These are phyloP conservation scores for Pelecanus crispus DNA, from an alignment of 2,113 vertebrate species.

Conservation along the genomic window DNA sequence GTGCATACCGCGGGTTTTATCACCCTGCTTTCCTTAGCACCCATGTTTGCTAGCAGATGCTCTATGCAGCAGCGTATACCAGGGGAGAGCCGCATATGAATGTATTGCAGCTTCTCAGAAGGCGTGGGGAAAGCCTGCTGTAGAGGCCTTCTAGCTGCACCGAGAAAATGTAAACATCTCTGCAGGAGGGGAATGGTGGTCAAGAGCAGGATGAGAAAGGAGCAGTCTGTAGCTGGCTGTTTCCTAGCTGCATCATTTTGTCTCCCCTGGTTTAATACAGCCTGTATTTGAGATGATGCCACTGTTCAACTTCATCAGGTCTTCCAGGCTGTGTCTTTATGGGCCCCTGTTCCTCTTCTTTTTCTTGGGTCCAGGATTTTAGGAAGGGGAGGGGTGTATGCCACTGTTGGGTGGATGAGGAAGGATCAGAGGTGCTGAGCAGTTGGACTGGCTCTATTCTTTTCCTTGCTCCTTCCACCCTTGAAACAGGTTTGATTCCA, in stretches of 20 bases:
- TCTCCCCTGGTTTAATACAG: not conserved
- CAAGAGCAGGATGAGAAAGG: not conserved
- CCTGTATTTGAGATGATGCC: not conserved
- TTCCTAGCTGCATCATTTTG: not conserved
- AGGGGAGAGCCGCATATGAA: fast-evolving
- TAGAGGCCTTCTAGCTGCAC: not conserved
- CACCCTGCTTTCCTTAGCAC: not conserved
- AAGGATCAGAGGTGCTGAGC: not conserved
- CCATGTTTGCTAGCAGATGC: not conserved
- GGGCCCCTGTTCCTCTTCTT: not conserved
- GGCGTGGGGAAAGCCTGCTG: not conserved
- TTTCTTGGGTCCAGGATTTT: not conserved
- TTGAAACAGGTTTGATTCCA: not conserved
- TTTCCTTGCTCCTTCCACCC: not conserved
- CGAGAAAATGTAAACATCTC: not conserved
- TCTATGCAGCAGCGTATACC: fast-evolving
- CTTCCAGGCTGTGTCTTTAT: not conserved
- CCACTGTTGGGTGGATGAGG: not conserved
- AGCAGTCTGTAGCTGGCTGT: not conserved
- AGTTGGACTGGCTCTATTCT: not conserved
- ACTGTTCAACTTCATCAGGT: not conserved
- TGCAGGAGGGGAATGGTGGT: not conserved
- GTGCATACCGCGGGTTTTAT: not conserved
- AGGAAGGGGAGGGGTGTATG: not conserved
- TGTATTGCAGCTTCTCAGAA: not conserved